These are phyloP conservation scores for Chelon auratus DNA, from an alignment of 2,797 vertebrate genomes.

Conservation along the genomic window DNA sequence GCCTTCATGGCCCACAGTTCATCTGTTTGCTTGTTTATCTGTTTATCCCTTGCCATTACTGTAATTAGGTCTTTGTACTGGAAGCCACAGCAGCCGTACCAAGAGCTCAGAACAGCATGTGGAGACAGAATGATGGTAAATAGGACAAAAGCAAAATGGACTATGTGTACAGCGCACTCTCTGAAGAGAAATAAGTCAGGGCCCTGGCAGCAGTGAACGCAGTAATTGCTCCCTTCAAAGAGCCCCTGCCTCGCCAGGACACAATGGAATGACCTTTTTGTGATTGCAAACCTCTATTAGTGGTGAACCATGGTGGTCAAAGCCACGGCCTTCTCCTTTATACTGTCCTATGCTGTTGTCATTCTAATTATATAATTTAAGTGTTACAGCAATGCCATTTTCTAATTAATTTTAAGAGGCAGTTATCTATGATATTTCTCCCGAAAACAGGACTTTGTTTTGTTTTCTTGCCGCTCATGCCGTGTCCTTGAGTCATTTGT, in stretches of 20 bases:
- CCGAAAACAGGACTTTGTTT: constrained; percentile 25
- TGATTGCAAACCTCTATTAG: constrained; percentile 78
- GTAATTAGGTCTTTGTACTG: constrained; percentile 80
- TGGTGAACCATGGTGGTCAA: constrained; percentile 62
- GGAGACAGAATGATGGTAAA: constrained; percentile 77
- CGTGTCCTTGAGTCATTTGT: constrained; percentile 57
- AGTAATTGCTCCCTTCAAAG: constrained; percentile 83
- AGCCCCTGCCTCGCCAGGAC: constrained; percentile 71
- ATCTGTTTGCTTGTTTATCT: constrained; percentile 75
- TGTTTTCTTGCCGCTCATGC: constrained; percentile 22
- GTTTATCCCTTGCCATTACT: constrained; percentile 78
- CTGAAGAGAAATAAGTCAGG: constrained; percentile 77
- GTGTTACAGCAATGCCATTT: constrained; percentile 41
- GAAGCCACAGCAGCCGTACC: constrained; percentile 69
- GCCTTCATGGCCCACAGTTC: constrained; percentile 64
- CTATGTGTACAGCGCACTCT: constrained; percentile 68
- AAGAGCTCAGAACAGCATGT: constrained; percentile 70
- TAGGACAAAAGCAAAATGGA: constrained; percentile 75
- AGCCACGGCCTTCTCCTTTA: constrained; percentile 54
- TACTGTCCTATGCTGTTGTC: constrained; percentile 30
- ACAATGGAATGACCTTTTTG: constrained; percentile 81
- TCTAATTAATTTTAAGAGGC: constrained; percentile 50
- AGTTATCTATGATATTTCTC: constrained; percentile 31
- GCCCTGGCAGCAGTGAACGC: constrained; percentile 72
- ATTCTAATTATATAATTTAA: constrained; percentile 63